Evolutionary conservation across 1,140 invertebrate genomes (phyloP).

Genomic region (Argopecten irradians): DNA sequence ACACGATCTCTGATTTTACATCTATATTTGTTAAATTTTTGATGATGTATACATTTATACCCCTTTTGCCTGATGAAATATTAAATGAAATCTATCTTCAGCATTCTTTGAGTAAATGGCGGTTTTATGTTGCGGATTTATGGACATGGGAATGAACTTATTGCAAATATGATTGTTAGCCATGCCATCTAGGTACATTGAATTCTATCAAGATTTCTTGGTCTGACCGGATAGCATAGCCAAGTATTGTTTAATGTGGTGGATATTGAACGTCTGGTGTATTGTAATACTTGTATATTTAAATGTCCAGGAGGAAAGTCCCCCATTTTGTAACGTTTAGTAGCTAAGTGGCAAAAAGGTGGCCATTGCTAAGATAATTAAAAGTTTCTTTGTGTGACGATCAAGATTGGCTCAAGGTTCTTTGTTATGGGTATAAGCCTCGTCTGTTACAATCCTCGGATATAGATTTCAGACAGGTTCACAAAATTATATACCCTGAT

Average conservation of each 20-base stretch:
- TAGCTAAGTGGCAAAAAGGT: background rate
- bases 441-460: background rate
- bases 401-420: background rate
- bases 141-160: too few species aligned
- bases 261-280: background rate
- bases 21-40: too few species aligned
- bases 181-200: background rate
- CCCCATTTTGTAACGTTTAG: background rate
- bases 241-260: background rate
- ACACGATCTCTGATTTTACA: too few species aligned
- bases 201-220: background rate
- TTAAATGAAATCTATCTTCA: too few species aligned
- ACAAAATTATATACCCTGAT: background rate
- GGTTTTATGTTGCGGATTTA: too few species aligned
- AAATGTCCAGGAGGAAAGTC: slow-evolving; percentile 12
- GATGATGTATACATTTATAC: too few species aligned
- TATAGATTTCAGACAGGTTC: background rate
- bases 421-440: background rate
- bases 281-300: background rate
- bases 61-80: too few species aligned
- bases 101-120: too few species aligned
- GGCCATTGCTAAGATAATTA: background rate
- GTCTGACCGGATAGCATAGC: background rate
- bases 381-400: background rate
- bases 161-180: too few species aligned